Evolutionary conservation across 2,113 vertebrate genomes (phyloP).

Genomic region (Antigone vipio): DNA sequence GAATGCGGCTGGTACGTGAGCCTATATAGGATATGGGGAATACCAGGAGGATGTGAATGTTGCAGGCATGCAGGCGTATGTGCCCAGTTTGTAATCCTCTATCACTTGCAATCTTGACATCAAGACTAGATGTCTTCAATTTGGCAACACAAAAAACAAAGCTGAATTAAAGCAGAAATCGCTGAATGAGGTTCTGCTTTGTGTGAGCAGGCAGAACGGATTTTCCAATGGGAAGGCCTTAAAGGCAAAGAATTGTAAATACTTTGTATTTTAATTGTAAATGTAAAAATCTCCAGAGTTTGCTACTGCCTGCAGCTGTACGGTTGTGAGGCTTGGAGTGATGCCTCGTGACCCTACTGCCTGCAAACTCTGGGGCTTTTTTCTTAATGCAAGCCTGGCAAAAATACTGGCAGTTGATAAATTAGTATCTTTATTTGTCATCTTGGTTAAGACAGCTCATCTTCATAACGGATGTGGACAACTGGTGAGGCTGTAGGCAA

Average conservation of each 20-base stretch:
- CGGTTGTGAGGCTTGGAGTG: background rate
- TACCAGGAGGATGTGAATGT: background rate
- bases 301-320: background rate
- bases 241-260: background rate
- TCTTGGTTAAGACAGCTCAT: background rate
- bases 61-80: background rate
- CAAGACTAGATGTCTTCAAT: background rate
- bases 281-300: background rate
- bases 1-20: background rate
- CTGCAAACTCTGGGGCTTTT: background rate
- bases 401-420: background rate
- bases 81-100: background rate
- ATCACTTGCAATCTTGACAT: fast-evolving
- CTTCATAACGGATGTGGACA: background rate
- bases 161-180: background rate
- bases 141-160: background rate
- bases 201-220: background rate
- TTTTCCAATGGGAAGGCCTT: background rate
- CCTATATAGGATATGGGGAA: background rate
- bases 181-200: background rate
- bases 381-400: background rate
- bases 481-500: background rate
- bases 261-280: too few relatives aligned
- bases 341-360: background rate
- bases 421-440: background rate